A percentile compares a stretch with the other conserved stretches of the same genome.
Evolutionary conservation across 2,888 invertebrate species (phyloP).

Genomic region (Oeneis ivallda): DNA sequence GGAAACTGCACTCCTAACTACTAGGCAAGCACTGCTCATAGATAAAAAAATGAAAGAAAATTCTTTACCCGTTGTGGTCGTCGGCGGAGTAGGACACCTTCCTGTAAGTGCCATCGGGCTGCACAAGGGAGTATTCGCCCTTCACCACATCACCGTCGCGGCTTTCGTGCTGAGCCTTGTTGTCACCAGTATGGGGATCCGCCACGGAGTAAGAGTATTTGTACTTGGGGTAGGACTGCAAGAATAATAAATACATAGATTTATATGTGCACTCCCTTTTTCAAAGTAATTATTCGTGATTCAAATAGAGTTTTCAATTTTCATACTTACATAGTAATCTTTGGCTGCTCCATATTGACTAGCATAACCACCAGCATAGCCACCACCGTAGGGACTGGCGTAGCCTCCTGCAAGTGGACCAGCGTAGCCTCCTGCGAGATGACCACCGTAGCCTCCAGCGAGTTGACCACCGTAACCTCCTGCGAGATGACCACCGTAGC

Average conservation of each 20-base stretch:
- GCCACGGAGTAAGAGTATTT: constrained; percentile 83
- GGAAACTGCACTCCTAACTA: too few species aligned
- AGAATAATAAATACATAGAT: constrained; percentile 24
- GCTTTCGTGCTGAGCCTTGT: constrained; percentile 82
- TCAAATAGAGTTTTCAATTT: too few species aligned
- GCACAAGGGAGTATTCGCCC: constrained; percentile 84
- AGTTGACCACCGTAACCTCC: constrained; percentile 5
- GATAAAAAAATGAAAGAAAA: neutral
- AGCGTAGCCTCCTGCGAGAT: constrained; percentile 9
- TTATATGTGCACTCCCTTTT: too few species aligned
- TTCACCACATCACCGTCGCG: constrained; percentile 84
- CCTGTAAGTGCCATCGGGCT: constrained; percentile 83
- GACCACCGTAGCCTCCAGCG: constrained; percentile 10
- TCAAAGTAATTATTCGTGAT: too few species aligned
- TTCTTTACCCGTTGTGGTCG: constrained; percentile 77
- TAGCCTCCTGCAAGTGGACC: constrained; percentile 3
- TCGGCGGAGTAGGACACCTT: constrained; percentile 83
- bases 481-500: constrained; percentile 5
- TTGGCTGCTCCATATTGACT: constrained; percentile 36
- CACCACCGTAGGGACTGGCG: constrained; percentile 11
- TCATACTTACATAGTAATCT: constrained; percentile 47
- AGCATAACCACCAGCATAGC: constrained; percentile 17
- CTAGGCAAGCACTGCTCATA: neutral
- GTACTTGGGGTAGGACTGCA: constrained; percentile 82
- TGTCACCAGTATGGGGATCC: constrained; percentile 83